These are phyloP conservation scores for Cephus pulcher DNA, from an alignment of 2,888 invertebrate species.

Conservation along the genomic window DNA sequence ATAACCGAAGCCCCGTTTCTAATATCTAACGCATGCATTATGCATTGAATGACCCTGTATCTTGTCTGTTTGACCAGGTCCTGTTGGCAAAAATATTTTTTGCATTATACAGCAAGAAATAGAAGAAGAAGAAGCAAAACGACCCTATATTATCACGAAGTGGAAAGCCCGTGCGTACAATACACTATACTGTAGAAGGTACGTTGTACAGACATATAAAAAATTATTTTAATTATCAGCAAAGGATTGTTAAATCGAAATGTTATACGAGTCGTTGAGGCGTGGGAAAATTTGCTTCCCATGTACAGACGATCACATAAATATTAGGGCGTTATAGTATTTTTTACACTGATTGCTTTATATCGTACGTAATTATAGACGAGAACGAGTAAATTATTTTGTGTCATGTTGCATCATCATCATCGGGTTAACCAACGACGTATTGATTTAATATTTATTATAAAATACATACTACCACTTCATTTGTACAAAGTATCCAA, in stretches of 20 bases:
- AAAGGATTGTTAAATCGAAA: neutral
- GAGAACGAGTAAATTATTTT: too few species aligned
- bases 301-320: neutral
- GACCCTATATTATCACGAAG: neutral
- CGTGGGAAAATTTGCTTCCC: neutral
- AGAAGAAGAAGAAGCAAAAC: neutral
- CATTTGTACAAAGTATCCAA: too few species aligned
- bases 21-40: constrained; percentile 47
- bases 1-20: constrained; percentile 28
- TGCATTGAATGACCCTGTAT: constrained; percentile 38
- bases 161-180: neutral
- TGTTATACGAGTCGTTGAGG: neutral
- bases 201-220: neutral
- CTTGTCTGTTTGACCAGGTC: constrained; percentile 32
- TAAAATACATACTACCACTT: too few species aligned
- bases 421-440: too few species aligned
- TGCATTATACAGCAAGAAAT: neutral
- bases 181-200: neutral
- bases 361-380: too few species aligned
- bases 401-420: too few species aligned
- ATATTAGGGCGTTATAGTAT: too few species aligned
- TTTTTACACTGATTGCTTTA: too few species aligned
- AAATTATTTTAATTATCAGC: neutral
- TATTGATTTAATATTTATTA: too few species aligned
- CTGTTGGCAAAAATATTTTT: constrained; percentile 16